Evolutionary conservation across 2,113 vertebrate species (phyloP).

Genomic region (Sylvia atricapilla): DNA sequence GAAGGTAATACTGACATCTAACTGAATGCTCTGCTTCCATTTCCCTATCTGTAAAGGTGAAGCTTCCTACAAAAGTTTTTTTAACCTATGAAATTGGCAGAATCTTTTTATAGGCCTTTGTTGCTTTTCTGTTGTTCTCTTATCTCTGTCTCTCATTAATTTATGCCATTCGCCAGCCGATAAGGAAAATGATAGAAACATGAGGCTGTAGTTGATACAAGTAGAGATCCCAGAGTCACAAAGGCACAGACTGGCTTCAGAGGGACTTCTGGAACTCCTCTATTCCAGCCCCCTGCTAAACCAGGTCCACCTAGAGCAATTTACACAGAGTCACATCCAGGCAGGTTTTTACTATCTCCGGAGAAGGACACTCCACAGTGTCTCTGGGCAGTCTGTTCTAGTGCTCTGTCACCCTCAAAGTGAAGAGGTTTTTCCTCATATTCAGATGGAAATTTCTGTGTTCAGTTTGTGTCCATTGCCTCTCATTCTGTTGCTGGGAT

Average conservation of each 20-base stretch:
- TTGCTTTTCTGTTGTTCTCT: neutral
- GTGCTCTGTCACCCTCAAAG: neutral
- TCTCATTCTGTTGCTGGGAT: neutral
- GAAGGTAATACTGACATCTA: neutral
- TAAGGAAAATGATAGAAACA: neutral
- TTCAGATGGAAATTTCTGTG: neutral
- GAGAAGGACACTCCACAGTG: neutral
- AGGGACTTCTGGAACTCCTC: neutral
- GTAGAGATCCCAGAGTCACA: neutral
- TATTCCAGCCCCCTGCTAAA: neutral
- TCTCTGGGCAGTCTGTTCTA: neutral
- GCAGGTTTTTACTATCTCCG: neutral
- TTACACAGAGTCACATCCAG: neutral
- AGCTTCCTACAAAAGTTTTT: neutral
- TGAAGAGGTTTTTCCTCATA: neutral
- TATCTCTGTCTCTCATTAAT: neutral
- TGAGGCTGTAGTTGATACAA: accelerated
- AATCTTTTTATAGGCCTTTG: neutral
- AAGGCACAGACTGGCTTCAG: neutral
- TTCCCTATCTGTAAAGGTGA: neutral
- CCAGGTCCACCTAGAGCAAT: neutral
- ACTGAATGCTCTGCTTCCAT: neutral
- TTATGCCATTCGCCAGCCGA: neutral
- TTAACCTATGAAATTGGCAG: neutral
- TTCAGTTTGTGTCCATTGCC: neutral